Evolutionary conservation across 1,140 invertebrate genomes (phyloP), one percentile per base, ranked within the genome.

Genomic region (Diorhabda sublineata): DNA sequence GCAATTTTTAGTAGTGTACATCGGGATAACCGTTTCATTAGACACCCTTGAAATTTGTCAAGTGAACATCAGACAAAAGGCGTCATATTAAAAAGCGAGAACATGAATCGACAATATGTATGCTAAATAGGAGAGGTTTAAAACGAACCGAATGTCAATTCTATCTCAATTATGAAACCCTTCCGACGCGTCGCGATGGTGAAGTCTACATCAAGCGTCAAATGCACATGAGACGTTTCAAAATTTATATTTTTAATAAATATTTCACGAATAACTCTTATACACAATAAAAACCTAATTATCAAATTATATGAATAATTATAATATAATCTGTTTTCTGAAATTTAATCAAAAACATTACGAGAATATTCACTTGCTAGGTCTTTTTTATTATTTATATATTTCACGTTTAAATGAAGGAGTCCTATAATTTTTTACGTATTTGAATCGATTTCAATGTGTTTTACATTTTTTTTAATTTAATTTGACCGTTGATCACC

Each of bases 111-210:
- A 72, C 70, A 75, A 76, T 75, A 73, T 72, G 73, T 75, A 76
- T 76, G 75, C 75, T 73, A 76, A 76, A 73, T 70, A 75, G 75
- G 45, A 71, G 45, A 71, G 67, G 58, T 67, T 74, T 71, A 65
- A 69, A 72, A 62, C 69, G 69, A 71, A 70, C 58, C 69, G 63
- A 61, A 61, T 69, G 69, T 73, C 75, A 74, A 75, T 77, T 67
- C 66, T 71, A 72, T 74, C 61, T 68, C 75, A 76, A 77, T 77
- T 77, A 77, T 71, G 72, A 76, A 77, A 71, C 73, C 76, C 74
- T 76, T 76, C 61, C 69, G 62, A 61, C 59, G 65, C 61, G 71
- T 68, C 60, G 66, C 59, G 66, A 8, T n/a, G 47, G 47, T 52
- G 67, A 65, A 68, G 63, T 69, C 44, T 44, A 41, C 65, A 66